These are phyloP conservation scores for Istiophorus platypterus DNA, from an alignment of 2,113 vertebrate genomes.

Conservation along the genomic window DNA sequence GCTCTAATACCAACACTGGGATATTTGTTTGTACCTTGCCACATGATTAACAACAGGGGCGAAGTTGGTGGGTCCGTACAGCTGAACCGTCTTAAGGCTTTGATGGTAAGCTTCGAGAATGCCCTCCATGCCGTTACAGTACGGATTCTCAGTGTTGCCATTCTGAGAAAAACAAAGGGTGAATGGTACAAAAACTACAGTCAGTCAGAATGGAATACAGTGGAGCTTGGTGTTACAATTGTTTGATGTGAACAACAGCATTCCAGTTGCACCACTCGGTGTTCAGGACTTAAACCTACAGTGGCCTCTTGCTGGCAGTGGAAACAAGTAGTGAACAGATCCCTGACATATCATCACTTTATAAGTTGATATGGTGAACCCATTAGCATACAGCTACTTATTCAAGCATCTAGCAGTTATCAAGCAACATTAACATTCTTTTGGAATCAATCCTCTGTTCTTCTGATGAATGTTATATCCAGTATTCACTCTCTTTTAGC, in stretches of 20 bases:
- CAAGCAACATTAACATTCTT: neutral
- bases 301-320: neutral
- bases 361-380: neutral
- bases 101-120: slow-evolving; percentile 95
- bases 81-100: slow-evolving; percentile 96
- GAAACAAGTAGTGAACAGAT: neutral
- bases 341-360: neutral
- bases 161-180: slow-evolving; percentile 84
- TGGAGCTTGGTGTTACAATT: neutral
- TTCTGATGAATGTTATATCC: neutral
- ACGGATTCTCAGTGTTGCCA: slow-evolving; percentile 92
- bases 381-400: neutral
- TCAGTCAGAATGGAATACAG: neutral
- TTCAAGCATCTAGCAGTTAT: neutral
- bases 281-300: neutral
- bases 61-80: slow-evolving; percentile 97
- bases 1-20: neutral
- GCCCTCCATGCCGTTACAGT: slow-evolving; percentile 93
- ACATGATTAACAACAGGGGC: slow-evolving; percentile 95
- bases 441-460: neutral
- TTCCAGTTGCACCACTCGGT: neutral
- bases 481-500: no score
- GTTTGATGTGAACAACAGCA: neutral
- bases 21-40: slow-evolving; percentile 85
- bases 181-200: neutral